Conservation (phyloP, 2,888 invertebrate genomes). For the Platerodrilus igneus region DNA sequence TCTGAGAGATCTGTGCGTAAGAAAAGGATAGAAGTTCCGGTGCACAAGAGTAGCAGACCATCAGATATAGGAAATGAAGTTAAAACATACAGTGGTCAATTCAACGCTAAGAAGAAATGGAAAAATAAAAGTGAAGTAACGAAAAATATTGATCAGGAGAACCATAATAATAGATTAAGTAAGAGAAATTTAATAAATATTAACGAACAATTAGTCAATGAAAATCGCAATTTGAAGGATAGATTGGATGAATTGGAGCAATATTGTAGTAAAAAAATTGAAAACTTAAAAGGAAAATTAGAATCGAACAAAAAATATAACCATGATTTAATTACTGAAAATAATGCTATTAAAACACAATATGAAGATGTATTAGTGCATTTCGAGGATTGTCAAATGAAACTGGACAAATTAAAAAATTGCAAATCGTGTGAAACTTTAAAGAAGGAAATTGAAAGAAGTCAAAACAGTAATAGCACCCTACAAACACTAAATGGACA, state of each 20-base stretch:
- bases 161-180: background rate
- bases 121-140: constrained; percentile 27
- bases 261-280: constrained; percentile 55
- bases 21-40: constrained; percentile 37
- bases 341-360: constrained; percentile 53
- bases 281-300: constrained; percentile 60
- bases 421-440: constrained; percentile 47
- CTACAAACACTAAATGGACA: constrained; percentile 55
- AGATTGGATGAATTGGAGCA: constrained; percentile 50
- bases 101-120: constrained; percentile 27
- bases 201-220: constrained; percentile 51
- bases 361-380: constrained; percentile 51
- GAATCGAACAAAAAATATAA: constrained; percentile 57
- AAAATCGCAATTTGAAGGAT: constrained; percentile 52
- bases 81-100: constrained; percentile 37
- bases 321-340: constrained; percentile 59
- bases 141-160: constrained; percentile 17
- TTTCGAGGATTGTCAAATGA: constrained; percentile 52
- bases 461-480: constrained; percentile 51
- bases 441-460: constrained; percentile 51
- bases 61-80: constrained; percentile 7
- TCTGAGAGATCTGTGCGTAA: constrained; percentile 35
- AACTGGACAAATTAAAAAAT: constrained; percentile 50
- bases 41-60: constrained; percentile 32
- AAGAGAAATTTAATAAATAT: constrained; percentile 29